phyloP scores from a whole-genome alignment of 1,140 invertebrate species.

The Philopotamus ludificatus region DNA sequence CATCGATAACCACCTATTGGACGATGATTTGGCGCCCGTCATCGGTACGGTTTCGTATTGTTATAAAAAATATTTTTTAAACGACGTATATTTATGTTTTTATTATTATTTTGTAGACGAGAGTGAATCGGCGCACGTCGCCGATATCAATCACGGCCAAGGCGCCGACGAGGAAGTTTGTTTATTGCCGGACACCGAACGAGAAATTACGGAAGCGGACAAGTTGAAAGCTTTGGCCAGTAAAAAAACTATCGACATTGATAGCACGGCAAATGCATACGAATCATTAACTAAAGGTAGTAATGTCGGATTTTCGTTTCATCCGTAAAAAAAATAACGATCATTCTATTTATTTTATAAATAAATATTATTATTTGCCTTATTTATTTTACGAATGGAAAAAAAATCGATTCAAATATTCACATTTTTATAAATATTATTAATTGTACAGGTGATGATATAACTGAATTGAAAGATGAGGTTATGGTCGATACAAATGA shows the following conservation, averaged over 20 bases:
- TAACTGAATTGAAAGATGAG: conserved; percentile 38
- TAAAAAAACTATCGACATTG: conserved; percentile 56
- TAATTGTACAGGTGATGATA: conserved; percentile 30
- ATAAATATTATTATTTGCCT: no score
- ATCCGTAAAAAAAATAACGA: no score
- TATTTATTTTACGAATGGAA: no score
- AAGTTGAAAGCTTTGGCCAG: conserved; percentile 56
- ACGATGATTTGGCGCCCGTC: conserved; percentile 35
- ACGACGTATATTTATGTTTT: conserved; percentile 3
- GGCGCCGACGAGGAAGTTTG: conserved; percentile 61
- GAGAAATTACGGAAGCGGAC: conserved; percentile 62
- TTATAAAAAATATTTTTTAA: conserved; percentile 3
- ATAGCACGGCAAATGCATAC: conserved; percentile 35
- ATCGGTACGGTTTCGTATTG: not conserved
- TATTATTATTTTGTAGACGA: not conserved
- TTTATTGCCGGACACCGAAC: conserved; percentile 60
- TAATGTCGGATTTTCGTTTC: no score
- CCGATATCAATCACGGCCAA: conserved; percentile 47
- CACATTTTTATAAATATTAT: not conserved
- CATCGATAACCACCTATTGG: conserved; percentile 44
- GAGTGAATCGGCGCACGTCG: conserved; percentile 25
- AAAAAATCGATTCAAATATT: no score
- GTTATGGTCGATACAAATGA: conserved; percentile 23
- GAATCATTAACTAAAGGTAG: not conserved
- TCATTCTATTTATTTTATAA: no score